Conservation (phyloP, 1,140 invertebrate genomes). For the Monochamus saltuarius region DNA sequence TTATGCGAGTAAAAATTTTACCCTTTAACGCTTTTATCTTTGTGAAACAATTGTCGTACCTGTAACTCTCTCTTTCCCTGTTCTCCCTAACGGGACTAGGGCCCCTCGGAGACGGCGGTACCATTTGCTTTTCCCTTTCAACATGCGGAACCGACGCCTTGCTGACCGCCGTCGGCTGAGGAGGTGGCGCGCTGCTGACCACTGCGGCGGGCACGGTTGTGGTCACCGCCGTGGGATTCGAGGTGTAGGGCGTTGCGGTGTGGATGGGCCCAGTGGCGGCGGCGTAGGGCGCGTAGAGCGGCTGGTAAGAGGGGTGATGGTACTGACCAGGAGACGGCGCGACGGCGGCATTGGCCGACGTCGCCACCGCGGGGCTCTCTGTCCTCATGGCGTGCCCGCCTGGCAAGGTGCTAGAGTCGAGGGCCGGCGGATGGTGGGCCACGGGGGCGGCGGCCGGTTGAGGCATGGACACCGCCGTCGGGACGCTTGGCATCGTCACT, state of each 20-base stretch:
- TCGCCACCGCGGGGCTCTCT: constrained; percentile 53
- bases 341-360: constrained; percentile 50
- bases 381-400: constrained; percentile 40
- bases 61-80: constrained; percentile 78
- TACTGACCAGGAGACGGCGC: constrained; percentile 56
- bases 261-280: constrained; percentile 45
- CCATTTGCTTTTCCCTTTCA: constrained; percentile 27
- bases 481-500: constrained; percentile 34
- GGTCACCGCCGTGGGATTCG: constrained; percentile 34
- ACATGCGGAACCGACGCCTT: constrained; percentile 53
- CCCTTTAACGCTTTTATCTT: not conserved
- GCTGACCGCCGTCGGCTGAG: constrained; percentile 10
- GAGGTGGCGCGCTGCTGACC: constrained; percentile 31
- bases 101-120: constrained; percentile 59
- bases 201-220: constrained; percentile 37
- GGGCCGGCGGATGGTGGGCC: constrained; percentile 43
- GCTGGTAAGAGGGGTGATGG: constrained; percentile 55
- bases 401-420: constrained; percentile 37
- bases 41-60: constrained; percentile 55
- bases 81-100: constrained; percentile 63
- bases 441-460: constrained; percentile 48
- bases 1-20: not conserved
- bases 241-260: constrained; percentile 35
- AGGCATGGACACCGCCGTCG: constrained; percentile 41
- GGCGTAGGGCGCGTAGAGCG: constrained; percentile 49